Base-by-base conservation (phyloP, 2,888 invertebrate genomes). In the Aporophyla nigra region DNA sequence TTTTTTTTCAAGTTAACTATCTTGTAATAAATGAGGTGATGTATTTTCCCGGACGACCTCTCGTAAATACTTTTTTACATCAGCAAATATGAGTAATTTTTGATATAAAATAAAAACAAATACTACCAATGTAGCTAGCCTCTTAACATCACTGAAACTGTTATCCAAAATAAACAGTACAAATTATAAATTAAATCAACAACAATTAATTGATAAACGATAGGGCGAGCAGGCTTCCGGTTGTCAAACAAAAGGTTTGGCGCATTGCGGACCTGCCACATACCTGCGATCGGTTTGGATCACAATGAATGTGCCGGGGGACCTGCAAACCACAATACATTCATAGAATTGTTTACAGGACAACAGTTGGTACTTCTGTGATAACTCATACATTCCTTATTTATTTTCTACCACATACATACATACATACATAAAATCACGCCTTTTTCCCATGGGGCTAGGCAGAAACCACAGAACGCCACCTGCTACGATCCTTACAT, bases 221-320 rank as follows among this genome's bases (percentile, higher is more conserved):
- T 16, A 63, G 16, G 51, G 24, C 7, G 63, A 59, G 56, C 19
- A 68, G 51, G 10, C 21, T 27, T 21, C 56, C 69, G 27, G 61
- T 14, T 63, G 21, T 61, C 46, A 73, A 71, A 83, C 83, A 83
- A 82, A 76, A 82, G 83, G 71, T 68, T 82, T 83, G 73, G 71
- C 83, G 83, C 83, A 83, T 63, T 83, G 83, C 83, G 83, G 83
- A 7, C 43, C 1, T 24, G 40, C 24, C 68, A 83, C 73, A 71
- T 83, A 73, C 10, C 71, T 49, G 40, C 21, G 58, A 72, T 54
- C 71, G 63, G 33, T 72, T 71, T n/a, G n/a, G 19, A 27, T 61
- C 53, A 82, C 82, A 85, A 81, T 74, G 40, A 62, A 67, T 46
- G 46, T 65, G 61, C 59, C 2, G 43, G 9, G 61, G n/a, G 14